A percentile compares a stretch with the other conserved stretches of the same genome.
phyloP scores from a whole-genome alignment of 2,113 vertebrate species.

The Tapirus terrestris region DNA sequence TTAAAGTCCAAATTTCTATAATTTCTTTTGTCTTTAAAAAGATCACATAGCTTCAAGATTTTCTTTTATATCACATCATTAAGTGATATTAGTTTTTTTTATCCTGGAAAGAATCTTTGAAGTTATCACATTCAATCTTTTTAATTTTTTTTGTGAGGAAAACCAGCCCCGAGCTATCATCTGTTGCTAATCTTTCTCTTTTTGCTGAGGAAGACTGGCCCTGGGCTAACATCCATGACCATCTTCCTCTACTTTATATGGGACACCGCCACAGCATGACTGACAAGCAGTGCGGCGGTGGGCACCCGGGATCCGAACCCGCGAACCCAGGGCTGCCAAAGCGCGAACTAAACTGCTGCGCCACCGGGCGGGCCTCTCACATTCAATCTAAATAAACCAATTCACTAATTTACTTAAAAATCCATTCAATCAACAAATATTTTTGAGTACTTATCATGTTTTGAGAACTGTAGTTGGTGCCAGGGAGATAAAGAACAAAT shows the following conservation, averaged over 20 bases:
- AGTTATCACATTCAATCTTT: not conserved
- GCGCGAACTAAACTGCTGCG: no score
- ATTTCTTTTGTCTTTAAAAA: constrained; percentile 10
- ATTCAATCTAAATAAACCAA: not conserved
- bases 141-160: no score
- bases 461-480: not conserved
- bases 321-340: no score
- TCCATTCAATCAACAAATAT: not conserved
- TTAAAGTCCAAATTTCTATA: not conserved
- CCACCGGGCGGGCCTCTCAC: no score
- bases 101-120: not conserved
- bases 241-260: no score
- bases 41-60: not conserved
- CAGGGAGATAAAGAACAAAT: not conserved
- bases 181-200: no score
- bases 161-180: no score
- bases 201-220: no score
- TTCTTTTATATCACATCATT: not conserved
- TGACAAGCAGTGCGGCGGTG: no score
- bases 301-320: no score
- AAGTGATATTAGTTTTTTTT: not conserved
- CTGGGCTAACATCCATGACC: no score
- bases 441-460: not conserved
- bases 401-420: not conserved
- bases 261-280: no score